Conservation (phyloP, 2,797 vertebrate species). For the Gallirallus australis region DNA sequence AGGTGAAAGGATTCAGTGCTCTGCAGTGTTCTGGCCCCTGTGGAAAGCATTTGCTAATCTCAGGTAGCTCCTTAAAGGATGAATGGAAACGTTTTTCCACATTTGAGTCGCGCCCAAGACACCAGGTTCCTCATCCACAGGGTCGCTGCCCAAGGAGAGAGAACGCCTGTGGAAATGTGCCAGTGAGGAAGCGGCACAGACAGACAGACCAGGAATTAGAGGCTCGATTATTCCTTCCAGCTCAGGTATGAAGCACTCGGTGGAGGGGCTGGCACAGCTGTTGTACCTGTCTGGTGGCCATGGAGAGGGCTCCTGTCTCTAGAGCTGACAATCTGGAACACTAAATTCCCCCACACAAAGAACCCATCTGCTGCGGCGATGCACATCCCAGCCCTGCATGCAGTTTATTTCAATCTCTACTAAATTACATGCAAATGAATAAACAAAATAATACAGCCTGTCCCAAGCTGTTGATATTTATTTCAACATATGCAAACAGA, state of each 20-base stretch:
- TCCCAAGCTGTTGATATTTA: background rate
- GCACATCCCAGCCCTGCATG: background rate
- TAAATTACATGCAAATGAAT: background rate
- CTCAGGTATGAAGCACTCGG: background rate
- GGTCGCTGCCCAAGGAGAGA: background rate
- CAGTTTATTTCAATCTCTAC: background rate
- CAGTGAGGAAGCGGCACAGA: background rate
- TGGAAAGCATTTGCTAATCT: background rate
- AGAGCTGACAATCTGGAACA: background rate
- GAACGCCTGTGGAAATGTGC: background rate
- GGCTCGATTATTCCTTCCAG: background rate
- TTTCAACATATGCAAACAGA: background rate
- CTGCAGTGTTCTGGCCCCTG: background rate
- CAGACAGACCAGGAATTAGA: background rate
- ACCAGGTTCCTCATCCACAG: fast-evolving
- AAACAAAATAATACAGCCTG: background rate
- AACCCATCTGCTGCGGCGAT: background rate
- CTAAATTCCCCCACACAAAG: background rate
- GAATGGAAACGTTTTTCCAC: background rate
- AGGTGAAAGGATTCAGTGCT: background rate
- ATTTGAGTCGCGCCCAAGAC: background rate
- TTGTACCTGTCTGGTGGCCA: background rate
- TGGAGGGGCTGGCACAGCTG: background rate
- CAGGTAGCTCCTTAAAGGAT: background rate
- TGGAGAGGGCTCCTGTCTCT: background rate